phyloP scores from a whole-genome alignment of 2,113 vertebrate genomes.

The Stigmatopora nigra region DNA sequence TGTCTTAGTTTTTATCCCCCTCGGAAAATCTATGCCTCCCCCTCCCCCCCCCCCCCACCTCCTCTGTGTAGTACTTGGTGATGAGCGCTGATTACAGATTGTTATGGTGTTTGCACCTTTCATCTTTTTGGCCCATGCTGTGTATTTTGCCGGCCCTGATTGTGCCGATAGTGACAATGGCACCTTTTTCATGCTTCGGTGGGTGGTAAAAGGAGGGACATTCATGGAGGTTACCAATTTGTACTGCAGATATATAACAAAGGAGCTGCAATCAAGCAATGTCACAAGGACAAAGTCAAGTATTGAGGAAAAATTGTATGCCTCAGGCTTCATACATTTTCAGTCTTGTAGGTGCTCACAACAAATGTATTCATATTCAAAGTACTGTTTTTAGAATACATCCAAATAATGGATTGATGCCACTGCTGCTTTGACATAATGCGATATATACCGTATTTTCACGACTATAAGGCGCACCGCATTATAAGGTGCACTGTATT shows the following conservation, averaged over 20 bases:
- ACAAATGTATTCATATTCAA: not conserved
- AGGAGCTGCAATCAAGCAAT: slow-evolving; percentile 68
- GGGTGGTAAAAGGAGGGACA: slow-evolving; percentile 12
- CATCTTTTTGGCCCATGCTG: slow-evolving; percentile 68
- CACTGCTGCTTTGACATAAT: not conserved
- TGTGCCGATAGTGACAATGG: slow-evolving; percentile 71
- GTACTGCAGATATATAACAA: slow-evolving; percentile 60
- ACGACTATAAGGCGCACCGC: too few species aligned
- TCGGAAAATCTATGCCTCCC: slow-evolving; percentile 34
- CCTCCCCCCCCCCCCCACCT: slow-evolving; percentile 32
- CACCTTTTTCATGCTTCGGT: slow-evolving; percentile 33
- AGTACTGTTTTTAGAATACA: not conserved
- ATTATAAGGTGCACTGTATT: too few species aligned
- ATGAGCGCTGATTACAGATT: slow-evolving; percentile 78
- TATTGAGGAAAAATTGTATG: slow-evolving; percentile 15
- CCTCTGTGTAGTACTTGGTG: slow-evolving; percentile 65
- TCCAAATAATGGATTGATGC: not conserved
- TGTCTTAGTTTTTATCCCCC: slow-evolving; percentile 35
- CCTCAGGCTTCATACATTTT: not conserved
- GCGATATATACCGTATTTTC: too few species aligned
- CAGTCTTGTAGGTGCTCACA: not conserved
- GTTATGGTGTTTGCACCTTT: slow-evolving; percentile 75
- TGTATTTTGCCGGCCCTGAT: slow-evolving; percentile 75
- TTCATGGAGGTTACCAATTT: slow-evolving; percentile 51
- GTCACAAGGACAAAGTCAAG: slow-evolving; percentile 49